phyloP scores from a whole-genome alignment of 2,113 vertebrate species.

The Pycnonotus jocosus region DNA sequence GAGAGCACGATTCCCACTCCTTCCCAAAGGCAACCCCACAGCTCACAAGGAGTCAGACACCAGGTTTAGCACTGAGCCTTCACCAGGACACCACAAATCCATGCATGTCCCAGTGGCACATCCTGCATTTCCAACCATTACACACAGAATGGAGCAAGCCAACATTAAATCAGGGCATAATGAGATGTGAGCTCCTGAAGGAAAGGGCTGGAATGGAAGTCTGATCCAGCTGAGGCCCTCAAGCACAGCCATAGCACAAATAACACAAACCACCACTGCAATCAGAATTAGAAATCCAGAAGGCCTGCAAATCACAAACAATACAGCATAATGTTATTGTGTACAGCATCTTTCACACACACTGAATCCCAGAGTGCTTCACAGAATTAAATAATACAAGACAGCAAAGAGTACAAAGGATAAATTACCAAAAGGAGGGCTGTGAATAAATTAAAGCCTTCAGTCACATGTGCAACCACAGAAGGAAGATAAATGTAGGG shows the following conservation, averaged over 20 bases:
- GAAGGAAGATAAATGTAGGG: neutral
- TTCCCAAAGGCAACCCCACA: neutral
- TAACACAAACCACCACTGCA: neutral
- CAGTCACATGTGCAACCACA: neutral
- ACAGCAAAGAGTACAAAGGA: conserved; percentile 42
- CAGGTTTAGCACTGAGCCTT: neutral
- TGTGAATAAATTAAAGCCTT: conserved; percentile 46
- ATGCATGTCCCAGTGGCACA: neutral
- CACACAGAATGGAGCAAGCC: neutral
- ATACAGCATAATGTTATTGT: conserved; percentile 42
- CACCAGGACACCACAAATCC: neutral
- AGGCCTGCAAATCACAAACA: conserved; percentile 41
- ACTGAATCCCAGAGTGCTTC: conserved; percentile 21
- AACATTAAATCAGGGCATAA: neutral
- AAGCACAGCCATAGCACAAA: neutral
- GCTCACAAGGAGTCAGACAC: neutral
- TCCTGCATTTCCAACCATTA: neutral
- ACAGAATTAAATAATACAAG: conserved; percentile 53
- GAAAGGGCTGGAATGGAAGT: neutral
- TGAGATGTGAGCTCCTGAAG: neutral
- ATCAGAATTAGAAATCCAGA: conserved; percentile 15
- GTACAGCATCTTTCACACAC: conserved; percentile 17
- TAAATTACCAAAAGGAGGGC: conserved; percentile 29
- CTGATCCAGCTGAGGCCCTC: neutral
- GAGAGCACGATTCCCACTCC: fast-evolving